Evolutionary conservation across 2,888 invertebrate species (phyloP).

Genomic region (Camptogramma bilineatum): DNA sequence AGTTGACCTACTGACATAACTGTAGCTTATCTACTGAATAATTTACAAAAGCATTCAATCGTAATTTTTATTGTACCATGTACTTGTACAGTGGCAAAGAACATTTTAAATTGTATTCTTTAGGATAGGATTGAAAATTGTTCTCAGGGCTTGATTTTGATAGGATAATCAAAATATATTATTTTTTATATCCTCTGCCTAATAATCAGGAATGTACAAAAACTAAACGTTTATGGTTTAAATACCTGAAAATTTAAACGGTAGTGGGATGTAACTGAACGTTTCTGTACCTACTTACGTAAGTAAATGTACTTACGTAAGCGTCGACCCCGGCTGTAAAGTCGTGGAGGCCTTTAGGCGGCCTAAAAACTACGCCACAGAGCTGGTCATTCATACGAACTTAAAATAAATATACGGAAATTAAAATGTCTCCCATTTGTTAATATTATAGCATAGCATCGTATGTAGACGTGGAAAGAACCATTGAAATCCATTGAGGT

Average conservation of each 20-base stretch:
- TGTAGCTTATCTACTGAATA: conserved; percentile 1
- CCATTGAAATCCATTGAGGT: not conserved
- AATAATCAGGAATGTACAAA: too few relatives aligned
- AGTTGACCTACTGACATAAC: conserved; percentile 27
- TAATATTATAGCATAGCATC: not conserved
- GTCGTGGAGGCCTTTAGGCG: too few relatives aligned
- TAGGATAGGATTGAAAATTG: not conserved
- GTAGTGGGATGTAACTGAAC: too few relatives aligned
- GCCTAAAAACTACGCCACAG: not conserved
- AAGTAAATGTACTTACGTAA: too few relatives aligned
- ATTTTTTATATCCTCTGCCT: too few relatives aligned
- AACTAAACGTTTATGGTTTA: too few relatives aligned
- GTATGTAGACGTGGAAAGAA: not conserved
- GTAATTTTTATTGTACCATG: conserved; percentile 7
- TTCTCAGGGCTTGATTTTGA: too few relatives aligned
- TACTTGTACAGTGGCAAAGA: not conserved
- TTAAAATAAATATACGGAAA: too few relatives aligned
- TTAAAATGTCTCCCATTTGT: not conserved
- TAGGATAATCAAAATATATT: too few relatives aligned
- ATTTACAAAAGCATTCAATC: conserved; percentile 7
- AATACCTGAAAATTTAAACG: too few relatives aligned
- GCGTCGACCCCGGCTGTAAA: too few relatives aligned
- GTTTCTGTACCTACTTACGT: too few relatives aligned
- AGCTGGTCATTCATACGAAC: not conserved
- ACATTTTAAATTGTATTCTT: not conserved